Evolutionary conservation across 1,140 invertebrate species (phyloP).

Genomic region (Drosophila santomea): DNA sequence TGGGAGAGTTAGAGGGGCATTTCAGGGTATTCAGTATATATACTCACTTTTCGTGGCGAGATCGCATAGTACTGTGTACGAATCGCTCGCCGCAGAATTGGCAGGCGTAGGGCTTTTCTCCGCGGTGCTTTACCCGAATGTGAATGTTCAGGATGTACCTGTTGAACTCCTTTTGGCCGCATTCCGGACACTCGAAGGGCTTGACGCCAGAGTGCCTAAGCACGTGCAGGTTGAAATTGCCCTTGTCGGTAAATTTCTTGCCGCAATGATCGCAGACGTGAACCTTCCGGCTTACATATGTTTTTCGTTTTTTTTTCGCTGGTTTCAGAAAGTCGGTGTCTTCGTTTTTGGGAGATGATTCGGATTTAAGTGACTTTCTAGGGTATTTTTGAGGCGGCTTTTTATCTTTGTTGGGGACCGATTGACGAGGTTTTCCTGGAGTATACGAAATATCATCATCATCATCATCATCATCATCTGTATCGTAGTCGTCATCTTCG

Average conservation of each 20-base stretch:
- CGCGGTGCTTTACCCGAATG: constrained; percentile 32
- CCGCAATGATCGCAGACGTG: constrained; percentile 39
- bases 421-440: neutral
- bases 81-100: constrained; percentile 29
- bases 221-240: constrained; percentile 30
- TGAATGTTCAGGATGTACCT: constrained; percentile 32
- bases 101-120: constrained; percentile 32
- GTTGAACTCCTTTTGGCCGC: constrained; percentile 21
- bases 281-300: neutral
- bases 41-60: constrained; percentile 28
- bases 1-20: neutral
- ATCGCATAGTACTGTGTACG: constrained; percentile 16
- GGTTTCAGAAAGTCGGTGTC: neutral
- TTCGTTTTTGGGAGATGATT: neutral
- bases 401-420: too few relatives aligned
- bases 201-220: constrained; percentile 22
- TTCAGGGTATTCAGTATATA: neutral
- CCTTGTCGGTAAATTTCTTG: constrained; percentile 30
- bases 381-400: too few relatives aligned
- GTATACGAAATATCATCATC: neutral
- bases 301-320: neutral
- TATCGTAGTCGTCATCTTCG: neutral
- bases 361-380: too few relatives aligned
- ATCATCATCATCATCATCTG: neutral
- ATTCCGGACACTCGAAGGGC: constrained; percentile 26